A percentile compares a stretch with the other conserved stretches of the same genome.
These are phyloP conservation scores for Falco berigora DNA, from an alignment of 2,797 vertebrate genomes.

Conservation along the genomic window DNA sequence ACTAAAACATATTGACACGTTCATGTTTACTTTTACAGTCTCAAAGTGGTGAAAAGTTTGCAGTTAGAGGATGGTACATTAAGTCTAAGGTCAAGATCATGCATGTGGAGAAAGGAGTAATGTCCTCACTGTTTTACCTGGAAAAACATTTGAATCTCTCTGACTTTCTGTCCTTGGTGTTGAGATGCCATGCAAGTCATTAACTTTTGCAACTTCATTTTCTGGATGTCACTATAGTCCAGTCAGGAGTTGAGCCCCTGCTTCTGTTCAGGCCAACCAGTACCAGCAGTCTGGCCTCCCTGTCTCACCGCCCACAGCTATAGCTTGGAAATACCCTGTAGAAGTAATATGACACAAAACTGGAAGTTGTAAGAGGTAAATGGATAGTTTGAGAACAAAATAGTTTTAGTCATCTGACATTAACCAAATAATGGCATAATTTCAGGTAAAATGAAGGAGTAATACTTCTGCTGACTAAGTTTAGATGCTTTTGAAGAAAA, in stretches of 20 bases:
- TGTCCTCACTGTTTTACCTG: not conserved
- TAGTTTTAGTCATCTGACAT: not conserved
- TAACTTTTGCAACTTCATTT: not conserved
- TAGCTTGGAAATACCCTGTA: not conserved
- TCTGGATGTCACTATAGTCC: not conserved
- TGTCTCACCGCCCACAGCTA: not conserved
- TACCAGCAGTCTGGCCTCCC: not conserved
- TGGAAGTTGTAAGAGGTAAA: not conserved
- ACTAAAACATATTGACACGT: not conserved
- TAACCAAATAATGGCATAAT: not conserved
- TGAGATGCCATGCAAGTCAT: not conserved
- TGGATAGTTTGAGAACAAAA: not conserved
- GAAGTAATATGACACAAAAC: not conserved
- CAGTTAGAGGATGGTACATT: not conserved
- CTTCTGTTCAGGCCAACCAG: not conserved
- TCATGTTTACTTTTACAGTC: not conserved
- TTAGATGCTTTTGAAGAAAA: not conserved
- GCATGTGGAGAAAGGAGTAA: not conserved
- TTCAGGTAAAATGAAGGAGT: not conserved
- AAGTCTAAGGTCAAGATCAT: not conserved
- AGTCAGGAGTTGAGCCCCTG: fast-evolving
- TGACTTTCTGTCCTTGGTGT: not conserved
- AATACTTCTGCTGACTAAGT: not conserved
- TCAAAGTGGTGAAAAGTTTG: not conserved
- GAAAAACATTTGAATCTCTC: not conserved